phyloP scores from a whole-genome alignment of 2,888 invertebrate genomes.

The Dione vanillae region DNA sequence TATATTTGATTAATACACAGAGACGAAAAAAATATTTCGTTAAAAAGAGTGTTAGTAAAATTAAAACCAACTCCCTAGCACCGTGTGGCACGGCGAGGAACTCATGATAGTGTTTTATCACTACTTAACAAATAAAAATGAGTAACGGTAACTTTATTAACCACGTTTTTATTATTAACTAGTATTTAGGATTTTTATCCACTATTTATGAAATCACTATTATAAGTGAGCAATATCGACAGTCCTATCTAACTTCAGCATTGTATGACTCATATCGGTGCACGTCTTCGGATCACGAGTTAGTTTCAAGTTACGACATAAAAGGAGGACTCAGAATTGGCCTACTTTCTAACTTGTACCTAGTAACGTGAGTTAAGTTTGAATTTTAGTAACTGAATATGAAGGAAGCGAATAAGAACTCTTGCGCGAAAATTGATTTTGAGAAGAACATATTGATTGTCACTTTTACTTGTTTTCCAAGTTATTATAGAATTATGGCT shows the following conservation, averaged over 20 bases:
- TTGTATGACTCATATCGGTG: slow-evolving; percentile 25
- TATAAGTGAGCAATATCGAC: slow-evolving; percentile 9
- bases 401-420: too few relatives aligned
- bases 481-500: too few relatives aligned
- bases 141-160: too few relatives aligned
- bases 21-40: too few relatives aligned
- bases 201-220: background rate
- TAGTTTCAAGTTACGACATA: slow-evolving; percentile 25
- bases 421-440: slow-evolving; percentile 1
- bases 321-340: slow-evolving; percentile 25
- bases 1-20: too few relatives aligned
- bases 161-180: too few relatives aligned
- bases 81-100: too few relatives aligned
- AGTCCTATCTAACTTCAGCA: slow-evolving; percentile 16
- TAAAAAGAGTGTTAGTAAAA: too few relatives aligned
- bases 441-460: background rate
- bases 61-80: too few relatives aligned
- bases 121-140: too few relatives aligned
- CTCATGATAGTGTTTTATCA: too few relatives aligned
- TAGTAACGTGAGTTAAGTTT: slow-evolving; percentile 6
- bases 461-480: background rate
- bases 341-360: slow-evolving; percentile 27
- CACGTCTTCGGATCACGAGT: slow-evolving; percentile 18
- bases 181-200: too few relatives aligned
- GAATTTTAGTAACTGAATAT: slow-evolving; percentile 9